Evolutionary conservation across 2,888 invertebrate species (phyloP).

Genomic region (Ochropacha duplaris): DNA sequence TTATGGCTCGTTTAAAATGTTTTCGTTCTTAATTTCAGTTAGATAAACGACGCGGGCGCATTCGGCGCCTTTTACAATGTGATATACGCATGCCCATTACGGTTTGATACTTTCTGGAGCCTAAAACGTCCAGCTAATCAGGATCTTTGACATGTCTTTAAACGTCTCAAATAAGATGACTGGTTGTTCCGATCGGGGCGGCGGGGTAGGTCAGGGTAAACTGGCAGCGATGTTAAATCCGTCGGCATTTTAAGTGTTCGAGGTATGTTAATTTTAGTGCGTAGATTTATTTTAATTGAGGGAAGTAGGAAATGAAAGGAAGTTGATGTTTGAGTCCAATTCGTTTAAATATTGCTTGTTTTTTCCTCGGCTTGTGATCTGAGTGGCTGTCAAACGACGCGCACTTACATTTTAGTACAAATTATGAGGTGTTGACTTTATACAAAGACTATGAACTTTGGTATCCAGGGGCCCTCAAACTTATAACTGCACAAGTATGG

Average conservation of each 20-base stretch:
- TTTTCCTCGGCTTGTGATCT: not conserved
- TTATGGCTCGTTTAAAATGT: constrained; percentile 73
- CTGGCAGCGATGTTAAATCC: constrained; percentile 27
- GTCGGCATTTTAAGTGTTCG: constrained; percentile 58
- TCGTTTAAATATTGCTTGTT: constrained; percentile 3
- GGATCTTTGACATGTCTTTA: constrained; percentile 29
- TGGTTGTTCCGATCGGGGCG: not conserved
- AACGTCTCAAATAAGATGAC: constrained; percentile 11
- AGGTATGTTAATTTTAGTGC: constrained; percentile 64
- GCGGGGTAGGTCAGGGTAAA: constrained; percentile 30
- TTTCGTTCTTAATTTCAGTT: constrained; percentile 77
- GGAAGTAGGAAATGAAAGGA: constrained; percentile 50
- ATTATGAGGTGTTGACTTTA: constrained; percentile 7
- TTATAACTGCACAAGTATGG: too few species aligned
- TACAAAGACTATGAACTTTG: constrained; percentile 3
- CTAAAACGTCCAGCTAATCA: constrained; percentile 49
- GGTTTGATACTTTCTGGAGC: constrained; percentile 44
- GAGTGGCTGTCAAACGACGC: constrained; percentile 3
- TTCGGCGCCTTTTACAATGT: constrained; percentile 70
- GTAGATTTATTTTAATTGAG: constrained; percentile 66
- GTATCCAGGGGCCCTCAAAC: too few species aligned
- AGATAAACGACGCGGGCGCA: constrained; percentile 65
- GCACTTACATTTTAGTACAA: not conserved
- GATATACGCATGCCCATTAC: constrained; percentile 68
- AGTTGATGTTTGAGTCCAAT: constrained; percentile 22